Percentiles rank a stretch among this genome's conserved stretches.
phyloP scores from a whole-genome alignment of 2,888 invertebrate genomes.

The Lissocephala sabroskyi region DNA sequence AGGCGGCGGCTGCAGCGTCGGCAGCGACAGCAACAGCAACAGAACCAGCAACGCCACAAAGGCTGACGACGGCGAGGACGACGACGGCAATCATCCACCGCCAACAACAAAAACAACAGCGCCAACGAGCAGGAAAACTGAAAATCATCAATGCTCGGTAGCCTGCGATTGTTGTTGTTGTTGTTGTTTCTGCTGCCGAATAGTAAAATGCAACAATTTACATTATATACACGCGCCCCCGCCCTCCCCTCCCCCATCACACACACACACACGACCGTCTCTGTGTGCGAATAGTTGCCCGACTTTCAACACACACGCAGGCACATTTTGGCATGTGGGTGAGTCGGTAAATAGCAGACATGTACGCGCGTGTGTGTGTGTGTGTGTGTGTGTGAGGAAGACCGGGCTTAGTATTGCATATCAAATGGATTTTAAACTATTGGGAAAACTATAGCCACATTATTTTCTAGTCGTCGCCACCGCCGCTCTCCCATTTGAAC shows the following conservation, averaged over 20 bases:
- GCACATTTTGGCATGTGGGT: too few relatives aligned
- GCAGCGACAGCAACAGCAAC: slow-evolving; percentile 7
- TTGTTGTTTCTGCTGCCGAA: slow-evolving; percentile 5
- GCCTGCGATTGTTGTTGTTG: not conserved
- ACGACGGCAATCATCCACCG: too few relatives aligned
- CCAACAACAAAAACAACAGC: not conserved
- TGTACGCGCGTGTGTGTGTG: not conserved
- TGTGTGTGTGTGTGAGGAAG: slow-evolving; percentile 8
- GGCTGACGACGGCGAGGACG: too few relatives aligned
- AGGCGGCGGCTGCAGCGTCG: slow-evolving; percentile 22
- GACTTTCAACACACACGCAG: not conserved
- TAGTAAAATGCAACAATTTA: slow-evolving; percentile 51
- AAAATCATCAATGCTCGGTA: slow-evolving; percentile 17
- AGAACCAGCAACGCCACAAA: not conserved
- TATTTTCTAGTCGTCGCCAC: slow-evolving; percentile 42
- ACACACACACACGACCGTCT: slow-evolving; percentile 6
- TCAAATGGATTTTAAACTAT: slow-evolving; percentile 61
- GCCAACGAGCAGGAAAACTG: slow-evolving; percentile 32
- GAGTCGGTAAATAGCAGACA: too few relatives aligned
- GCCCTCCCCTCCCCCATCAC: slow-evolving; percentile 15
- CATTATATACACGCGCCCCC: slow-evolving; percentile 48
- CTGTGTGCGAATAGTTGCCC: not conserved
- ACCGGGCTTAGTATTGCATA: slow-evolving; percentile 33
- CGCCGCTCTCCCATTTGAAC: too few relatives aligned
- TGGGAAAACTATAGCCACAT: slow-evolving; percentile 53